phyloP scores from a whole-genome alignment of 2,888 invertebrate species.

The Allacma fusca region DNA sequence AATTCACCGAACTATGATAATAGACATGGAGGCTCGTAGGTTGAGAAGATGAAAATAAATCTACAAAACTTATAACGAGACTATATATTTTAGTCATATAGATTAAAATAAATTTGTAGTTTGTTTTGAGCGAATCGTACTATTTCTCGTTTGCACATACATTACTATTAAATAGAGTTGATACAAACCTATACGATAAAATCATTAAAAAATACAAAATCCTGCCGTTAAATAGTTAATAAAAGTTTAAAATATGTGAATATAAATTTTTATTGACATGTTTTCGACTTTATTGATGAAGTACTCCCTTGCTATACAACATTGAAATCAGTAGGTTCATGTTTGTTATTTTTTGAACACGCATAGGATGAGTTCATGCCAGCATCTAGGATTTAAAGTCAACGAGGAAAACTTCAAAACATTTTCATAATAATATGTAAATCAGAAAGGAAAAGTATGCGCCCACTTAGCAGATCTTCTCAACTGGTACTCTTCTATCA shows the following conservation, averaged over 20 bases:
- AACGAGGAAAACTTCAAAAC: constrained; percentile 3
- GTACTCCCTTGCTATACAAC: not conserved
- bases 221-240: too few relatives aligned
- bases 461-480: not conserved
- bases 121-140: too few relatives aligned
- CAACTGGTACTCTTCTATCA: not conserved
- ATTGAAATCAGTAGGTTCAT: constrained; percentile 7
- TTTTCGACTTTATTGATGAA: constrained; percentile 3
- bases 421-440: not conserved
- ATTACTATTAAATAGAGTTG: too few relatives aligned
- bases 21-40: too few relatives aligned
- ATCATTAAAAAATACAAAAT: too few relatives aligned
- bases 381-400: not conserved
- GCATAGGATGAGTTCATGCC: constrained; percentile 4
- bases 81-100: too few relatives aligned
- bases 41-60: too few relatives aligned
- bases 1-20: too few relatives aligned
- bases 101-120: too few relatives aligned
- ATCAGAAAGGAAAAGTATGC: not conserved
- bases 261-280: constrained; percentile 1
- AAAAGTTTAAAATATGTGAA: not conserved
- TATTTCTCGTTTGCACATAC: too few relatives aligned
- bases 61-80: too few relatives aligned
- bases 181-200: too few relatives aligned
- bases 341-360: constrained; percentile 7